A percentile compares a stretch with the other conserved stretches of the same genome.
Evolutionary conservation across 2,888 invertebrate genomes (phyloP).

Genomic region (Alitta virens): DNA sequence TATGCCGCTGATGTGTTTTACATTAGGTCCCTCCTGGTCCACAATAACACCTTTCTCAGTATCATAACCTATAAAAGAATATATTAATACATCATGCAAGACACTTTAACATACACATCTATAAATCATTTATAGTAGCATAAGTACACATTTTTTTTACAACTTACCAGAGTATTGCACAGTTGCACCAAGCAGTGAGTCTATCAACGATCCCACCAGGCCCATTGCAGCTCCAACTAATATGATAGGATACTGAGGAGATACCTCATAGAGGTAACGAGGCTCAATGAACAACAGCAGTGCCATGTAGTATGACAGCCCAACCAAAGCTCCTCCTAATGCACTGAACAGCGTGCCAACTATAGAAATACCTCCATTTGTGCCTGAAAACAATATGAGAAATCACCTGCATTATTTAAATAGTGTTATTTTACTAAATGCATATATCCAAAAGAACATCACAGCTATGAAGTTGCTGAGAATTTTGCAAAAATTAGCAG

Average conservation of each 20-base stretch:
- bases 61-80: conserved; percentile 65
- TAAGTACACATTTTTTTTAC: too few relatives aligned
- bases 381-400: conserved; percentile 70
- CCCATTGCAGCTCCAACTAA: conserved; percentile 73
- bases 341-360: conserved; percentile 63
- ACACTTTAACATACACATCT: too few relatives aligned
- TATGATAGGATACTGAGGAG: conserved; percentile 75
- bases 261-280: conserved; percentile 32
- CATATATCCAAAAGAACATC: too few relatives aligned
- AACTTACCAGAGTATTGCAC: conserved; percentile 76
- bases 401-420: too few relatives aligned
- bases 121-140: too few relatives aligned
- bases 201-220: conserved; percentile 75
- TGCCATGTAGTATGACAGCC: conserved; percentile 70
- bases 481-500: too few relatives aligned
- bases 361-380: conserved; percentile 81
- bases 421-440: too few relatives aligned
- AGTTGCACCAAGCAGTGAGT: conserved; percentile 81
- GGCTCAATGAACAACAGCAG: conserved; percentile 62
- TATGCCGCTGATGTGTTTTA: conserved; percentile 74
- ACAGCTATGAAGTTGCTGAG: too few relatives aligned
- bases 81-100: too few relatives aligned
- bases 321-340: conserved; percentile 71
- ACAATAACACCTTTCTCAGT: conserved; percentile 68
- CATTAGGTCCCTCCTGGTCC: conserved; percentile 68